phyloP scores from a whole-genome alignment of 1,140 invertebrate species.

The Drosophila sturtevanti region DNA sequence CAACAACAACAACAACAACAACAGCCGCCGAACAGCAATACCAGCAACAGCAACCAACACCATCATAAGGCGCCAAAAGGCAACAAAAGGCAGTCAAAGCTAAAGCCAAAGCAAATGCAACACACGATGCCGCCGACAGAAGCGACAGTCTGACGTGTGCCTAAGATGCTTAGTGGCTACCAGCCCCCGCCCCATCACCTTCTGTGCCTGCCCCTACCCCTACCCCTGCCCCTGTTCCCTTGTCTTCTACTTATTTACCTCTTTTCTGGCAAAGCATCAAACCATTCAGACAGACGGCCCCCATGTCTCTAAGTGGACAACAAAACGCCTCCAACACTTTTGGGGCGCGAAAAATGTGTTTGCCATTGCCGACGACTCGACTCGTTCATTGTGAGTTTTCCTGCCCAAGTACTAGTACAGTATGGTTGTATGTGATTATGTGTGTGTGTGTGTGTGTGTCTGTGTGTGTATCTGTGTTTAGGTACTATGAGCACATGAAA shows the following conservation, averaged over 20 bases:
- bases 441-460: neutral
- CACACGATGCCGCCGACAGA: slow-evolving; percentile 57
- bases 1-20: slow-evolving; percentile 43
- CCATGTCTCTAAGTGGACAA: slow-evolving; percentile 76
- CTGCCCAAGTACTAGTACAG: slow-evolving; percentile 36
- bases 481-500: slow-evolving; percentile 49
- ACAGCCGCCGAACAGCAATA: slow-evolving; percentile 1
- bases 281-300: slow-evolving; percentile 42
- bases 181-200: slow-evolving; percentile 7
- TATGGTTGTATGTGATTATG: neutral
- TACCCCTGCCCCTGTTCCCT: slow-evolving; percentile 1
- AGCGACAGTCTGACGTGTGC: slow-evolving; percentile 78
- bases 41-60: slow-evolving; percentile 25
- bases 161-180: slow-evolving; percentile 76
- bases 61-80: slow-evolving; percentile 34
- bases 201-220: slow-evolving; percentile 14
- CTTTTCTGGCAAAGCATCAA: slow-evolving; percentile 26
- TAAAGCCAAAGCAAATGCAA: slow-evolving; percentile 39
- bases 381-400: slow-evolving; percentile 36
- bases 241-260: slow-evolving; percentile 3
- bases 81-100: slow-evolving; percentile 39
- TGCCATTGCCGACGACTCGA: slow-evolving; percentile 54
- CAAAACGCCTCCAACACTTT: slow-evolving; percentile 80
- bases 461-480: slow-evolving; percentile 20
- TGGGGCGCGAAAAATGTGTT: slow-evolving; percentile 78